Evolutionary conservation across 2,888 invertebrate species (phyloP).

Genomic region (Caradrina kadenii): DNA sequence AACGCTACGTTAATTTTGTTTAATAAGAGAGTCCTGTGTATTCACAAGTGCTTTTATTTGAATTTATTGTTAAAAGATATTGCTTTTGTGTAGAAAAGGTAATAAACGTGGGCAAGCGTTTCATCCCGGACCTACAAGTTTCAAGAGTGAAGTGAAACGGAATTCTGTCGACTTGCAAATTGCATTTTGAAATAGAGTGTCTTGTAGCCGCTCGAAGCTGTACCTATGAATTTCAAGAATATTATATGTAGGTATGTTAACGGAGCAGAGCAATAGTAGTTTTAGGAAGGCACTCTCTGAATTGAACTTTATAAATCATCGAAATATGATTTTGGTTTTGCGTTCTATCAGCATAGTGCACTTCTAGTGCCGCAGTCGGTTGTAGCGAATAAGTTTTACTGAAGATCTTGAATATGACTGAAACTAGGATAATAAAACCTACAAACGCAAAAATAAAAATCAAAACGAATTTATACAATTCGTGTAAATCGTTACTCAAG

Average conservation of each 20-base stretch:
- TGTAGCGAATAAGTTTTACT: not conserved
- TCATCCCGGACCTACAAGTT: conserved; percentile 19
- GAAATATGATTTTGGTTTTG: too few species aligned
- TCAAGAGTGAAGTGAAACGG: conserved; percentile 22
- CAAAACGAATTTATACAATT: not conserved
- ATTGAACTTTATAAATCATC: not conserved
- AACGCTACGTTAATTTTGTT: not conserved
- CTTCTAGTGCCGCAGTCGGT: not conserved
- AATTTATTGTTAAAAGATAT: conserved; percentile 15
- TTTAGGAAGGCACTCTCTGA: not conserved
- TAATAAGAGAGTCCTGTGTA: not conserved
- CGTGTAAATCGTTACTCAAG: not conserved
- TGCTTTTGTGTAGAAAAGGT: conserved; percentile 14
- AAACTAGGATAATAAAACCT: not conserved
- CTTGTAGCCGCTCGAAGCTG: conserved; percentile 7
- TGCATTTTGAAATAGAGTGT: conserved; percentile 38
- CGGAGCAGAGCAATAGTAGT: not conserved
- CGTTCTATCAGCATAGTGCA: too few species aligned
- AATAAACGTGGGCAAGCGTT: conserved; percentile 17
- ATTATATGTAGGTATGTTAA: not conserved
- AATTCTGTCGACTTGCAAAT: conserved; percentile 33
- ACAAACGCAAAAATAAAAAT: not conserved
- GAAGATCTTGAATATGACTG: not conserved
- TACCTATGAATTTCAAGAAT: not conserved
- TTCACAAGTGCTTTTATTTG: conserved; percentile 2